Evolutionary conservation across 2,797 vertebrate genomes (phyloP), one percentile per base, ranked within the genome.

Genomic region (Avahi laniger): DNA sequence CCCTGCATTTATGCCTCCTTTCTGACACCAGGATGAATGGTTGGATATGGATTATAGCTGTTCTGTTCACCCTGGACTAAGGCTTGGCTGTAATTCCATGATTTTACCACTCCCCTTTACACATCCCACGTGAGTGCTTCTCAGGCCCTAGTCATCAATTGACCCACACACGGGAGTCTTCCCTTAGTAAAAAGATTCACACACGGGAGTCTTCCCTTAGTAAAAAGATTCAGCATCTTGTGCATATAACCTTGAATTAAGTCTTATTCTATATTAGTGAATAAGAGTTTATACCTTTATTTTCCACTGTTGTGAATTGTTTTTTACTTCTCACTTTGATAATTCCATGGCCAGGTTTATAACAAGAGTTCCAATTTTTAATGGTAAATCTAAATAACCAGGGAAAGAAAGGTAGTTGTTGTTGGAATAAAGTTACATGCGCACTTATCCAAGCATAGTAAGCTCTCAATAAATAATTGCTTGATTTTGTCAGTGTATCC

Each of bases 121-220:
- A 43, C 28, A 8, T 1, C 41, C 20, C 14, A 0, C 2, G 2
- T 7, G 13, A 18, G 11, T 14, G 28, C 20, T 65, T 7, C 50
- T 52, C 7, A 20, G 38, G 41, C 38, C 14, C 20, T 50, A 3
- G 5, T 80, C 6, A 41, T 59, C 70, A 41, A 11, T 9, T 35
- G 30, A 48, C 8, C 12, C 1, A 7, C 3, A 22, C 5, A 1
- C 15, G 57, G 17, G 63, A 67, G 33, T 15, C 61, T 93, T 75
- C 54, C 28, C 12, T 59, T 48, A 43, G 20, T 35, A 15, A 70
- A 85, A 91, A 65, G 24, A 69, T 28, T 33, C 22, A 76, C 3
- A 22, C 5, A 1, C 15, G 57, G 17, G 63, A 67, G 33, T 15
- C 61, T 93, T 75, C 54, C 28, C 12, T 59, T 48, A 43, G 20